These are phyloP conservation scores for Portunus trituberculatus DNA, from an alignment of 1,140 invertebrate genomes.

Conservation along the genomic window DNA sequence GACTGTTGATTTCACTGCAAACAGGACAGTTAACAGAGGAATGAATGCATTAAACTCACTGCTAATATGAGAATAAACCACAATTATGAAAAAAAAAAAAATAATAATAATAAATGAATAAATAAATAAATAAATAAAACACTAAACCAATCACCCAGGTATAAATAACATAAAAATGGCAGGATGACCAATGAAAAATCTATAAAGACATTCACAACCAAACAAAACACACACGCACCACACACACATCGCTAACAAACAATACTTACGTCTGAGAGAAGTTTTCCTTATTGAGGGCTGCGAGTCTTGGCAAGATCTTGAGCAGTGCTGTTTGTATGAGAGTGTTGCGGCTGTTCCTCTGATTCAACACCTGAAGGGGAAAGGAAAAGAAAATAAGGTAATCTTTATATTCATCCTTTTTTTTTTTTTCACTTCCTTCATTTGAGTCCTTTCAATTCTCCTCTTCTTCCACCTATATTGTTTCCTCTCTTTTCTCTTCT, in stretches of 20 bases:
- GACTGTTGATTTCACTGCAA: too few relatives aligned
- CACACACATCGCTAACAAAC: background rate
- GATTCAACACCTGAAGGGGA: constrained; percentile 85
- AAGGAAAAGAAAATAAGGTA: background rate
- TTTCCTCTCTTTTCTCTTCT: background rate
- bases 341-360: constrained; percentile 87
- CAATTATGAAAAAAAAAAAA: background rate
- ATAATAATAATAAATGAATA: background rate
- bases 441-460: too few relatives aligned
- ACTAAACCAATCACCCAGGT: background rate
- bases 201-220: too few relatives aligned
- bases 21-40: too few relatives aligned
- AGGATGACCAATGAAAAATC: too few relatives aligned
- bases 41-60: too few relatives aligned
- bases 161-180: too few relatives aligned
- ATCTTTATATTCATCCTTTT: background rate
- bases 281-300: constrained; percentile 92
- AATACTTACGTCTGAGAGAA: constrained; percentile 82
- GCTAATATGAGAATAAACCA: background rate
- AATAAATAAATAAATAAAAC: background rate
- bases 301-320: constrained; percentile 94
- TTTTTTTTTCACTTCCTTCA: too few relatives aligned
- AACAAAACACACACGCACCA: background rate
- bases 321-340: constrained; percentile 94
- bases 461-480: background rate